A percentile compares a stretch with the other conserved stretches of the same genome.
Evolutionary conservation across 2,888 invertebrate species (phyloP).

Genomic region (Pedicia rivosa): DNA sequence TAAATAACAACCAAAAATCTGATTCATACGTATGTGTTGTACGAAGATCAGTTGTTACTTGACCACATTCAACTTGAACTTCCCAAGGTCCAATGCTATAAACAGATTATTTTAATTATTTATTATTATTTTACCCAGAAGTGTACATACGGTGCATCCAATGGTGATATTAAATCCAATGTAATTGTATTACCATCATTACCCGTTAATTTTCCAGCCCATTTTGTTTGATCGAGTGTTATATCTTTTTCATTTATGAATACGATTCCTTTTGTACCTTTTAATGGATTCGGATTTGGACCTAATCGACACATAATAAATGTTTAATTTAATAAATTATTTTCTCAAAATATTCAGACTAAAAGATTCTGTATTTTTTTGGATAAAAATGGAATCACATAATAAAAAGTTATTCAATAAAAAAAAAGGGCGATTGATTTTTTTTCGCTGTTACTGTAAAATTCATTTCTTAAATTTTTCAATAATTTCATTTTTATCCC

Average conservation of each 20-base stretch:
- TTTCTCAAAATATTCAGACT: too few relatives aligned
- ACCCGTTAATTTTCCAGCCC: conserved; percentile 23
- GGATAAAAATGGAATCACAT: too few relatives aligned
- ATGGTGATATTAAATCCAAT: conserved; percentile 45
- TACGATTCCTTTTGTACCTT: conserved; percentile 37
- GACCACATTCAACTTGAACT: conserved; percentile 35
- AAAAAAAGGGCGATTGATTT: too few relatives aligned
- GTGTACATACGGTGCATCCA: conserved; percentile 41
- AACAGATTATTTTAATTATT: too few relatives aligned
- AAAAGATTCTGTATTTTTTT: too few relatives aligned
- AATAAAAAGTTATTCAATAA: too few relatives aligned
- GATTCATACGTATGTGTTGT: conserved; percentile 41
- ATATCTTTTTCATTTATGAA: conserved; percentile 15
- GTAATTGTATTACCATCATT: conserved; percentile 24
- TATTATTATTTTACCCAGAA: too few relatives aligned
- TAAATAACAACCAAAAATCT: conserved; percentile 60
- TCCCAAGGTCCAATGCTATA: conserved; percentile 58
- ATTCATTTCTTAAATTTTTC: too few relatives aligned
- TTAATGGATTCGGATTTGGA: conserved; percentile 34
- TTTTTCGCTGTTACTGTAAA: too few relatives aligned
- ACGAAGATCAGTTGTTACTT: conserved; percentile 19
- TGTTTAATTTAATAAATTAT: too few relatives aligned
- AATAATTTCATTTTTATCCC: too few relatives aligned
- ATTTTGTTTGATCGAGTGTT: conserved; percentile 18
- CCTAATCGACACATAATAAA: conserved; percentile 16